A percentile compares a stretch with the other conserved stretches of the same genome.
phyloP scores from a whole-genome alignment of 2,888 invertebrate species.

The Melanophora roralis region DNA sequence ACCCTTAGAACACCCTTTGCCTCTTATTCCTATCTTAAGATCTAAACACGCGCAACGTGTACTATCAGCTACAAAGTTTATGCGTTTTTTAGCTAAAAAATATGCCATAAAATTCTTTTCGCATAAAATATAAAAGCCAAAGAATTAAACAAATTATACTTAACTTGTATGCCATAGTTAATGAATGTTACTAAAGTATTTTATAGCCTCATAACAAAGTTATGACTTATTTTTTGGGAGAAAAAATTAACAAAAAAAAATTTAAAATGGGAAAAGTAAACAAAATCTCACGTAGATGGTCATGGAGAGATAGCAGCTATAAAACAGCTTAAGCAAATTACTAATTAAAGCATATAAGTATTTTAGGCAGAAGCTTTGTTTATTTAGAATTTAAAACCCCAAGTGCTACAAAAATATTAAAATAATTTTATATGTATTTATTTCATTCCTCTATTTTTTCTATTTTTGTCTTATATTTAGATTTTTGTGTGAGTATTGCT shows the following conservation, averaged over 20 bases:
- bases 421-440: too few species aligned
- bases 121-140: constrained; percentile 3
- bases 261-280: background rate
- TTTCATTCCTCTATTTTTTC: too few species aligned
- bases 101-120: background rate
- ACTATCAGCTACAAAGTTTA: background rate
- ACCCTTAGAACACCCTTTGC: too few species aligned
- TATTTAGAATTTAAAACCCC: too few species aligned
- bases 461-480: too few species aligned
- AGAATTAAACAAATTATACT: constrained; percentile 10
- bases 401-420: too few species aligned
- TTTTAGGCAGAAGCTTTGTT: too few species aligned
- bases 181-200: background rate
- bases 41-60: background rate
- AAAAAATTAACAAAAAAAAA: background rate
- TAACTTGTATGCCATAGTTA: background rate
- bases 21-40: background rate
- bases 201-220: constrained; percentile 38
- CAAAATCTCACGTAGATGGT: background rate
- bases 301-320: background rate
- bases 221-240: constrained; percentile 21
- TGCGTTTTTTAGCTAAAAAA: background rate
- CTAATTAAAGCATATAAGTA: too few species aligned
- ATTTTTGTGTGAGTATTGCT: too few species aligned
- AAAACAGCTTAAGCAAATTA: too few species aligned